Base-by-base conservation (phyloP, 1,140 invertebrate genomes). In the Drosophila tristis region DNA sequence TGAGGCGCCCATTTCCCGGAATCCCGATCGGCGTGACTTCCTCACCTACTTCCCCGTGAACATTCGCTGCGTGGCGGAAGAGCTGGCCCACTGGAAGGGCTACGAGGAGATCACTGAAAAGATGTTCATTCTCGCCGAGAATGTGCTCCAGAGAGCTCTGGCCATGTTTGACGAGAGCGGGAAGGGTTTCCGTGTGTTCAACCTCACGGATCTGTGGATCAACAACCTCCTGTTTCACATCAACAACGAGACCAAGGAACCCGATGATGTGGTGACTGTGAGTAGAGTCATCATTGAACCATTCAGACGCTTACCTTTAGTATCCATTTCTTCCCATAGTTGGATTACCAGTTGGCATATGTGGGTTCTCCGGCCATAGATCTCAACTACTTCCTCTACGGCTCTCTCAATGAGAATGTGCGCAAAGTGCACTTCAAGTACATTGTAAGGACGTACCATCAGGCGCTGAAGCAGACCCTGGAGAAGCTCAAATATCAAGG, bases 201-300 rank as follows among this genome's bases (percentile, higher is more conserved):
- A 93, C 76, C 93, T 95, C 53, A 95, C 95, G 5, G 95, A 95
- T 73, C 92, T 93, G 16, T 95, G 95, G 95, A 91, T 94, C 1
- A 95, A 95, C 78, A 96, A 96, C 75, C 93, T 95, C 77, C 82
- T 96, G 74, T 95, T 95, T 78, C 93, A 93, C 26, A 94, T 95
- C 55, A 91, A 94, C 64, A 92, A 94, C 58, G 80, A 93, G 13
- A 75, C 93, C 7, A 92, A 92, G 8, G 93, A 94, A 71, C 92
- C 93, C 0, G 90, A 93, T 48, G 92, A 93, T 63, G 93, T 94
- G 2, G 93, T 94, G 68, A 93, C 94, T 50, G 94, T 94, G 89
- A 93, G 93, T 92, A 4, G 7, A 2, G 9, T 15, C 16, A 0
- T 16, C 9, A 13, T 31, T 13, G 0, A 26, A 13, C 25, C 2